Base-by-base conservation (phyloP, 2,797 vertebrate genomes). In the Rhinoraja longicauda region DNA sequence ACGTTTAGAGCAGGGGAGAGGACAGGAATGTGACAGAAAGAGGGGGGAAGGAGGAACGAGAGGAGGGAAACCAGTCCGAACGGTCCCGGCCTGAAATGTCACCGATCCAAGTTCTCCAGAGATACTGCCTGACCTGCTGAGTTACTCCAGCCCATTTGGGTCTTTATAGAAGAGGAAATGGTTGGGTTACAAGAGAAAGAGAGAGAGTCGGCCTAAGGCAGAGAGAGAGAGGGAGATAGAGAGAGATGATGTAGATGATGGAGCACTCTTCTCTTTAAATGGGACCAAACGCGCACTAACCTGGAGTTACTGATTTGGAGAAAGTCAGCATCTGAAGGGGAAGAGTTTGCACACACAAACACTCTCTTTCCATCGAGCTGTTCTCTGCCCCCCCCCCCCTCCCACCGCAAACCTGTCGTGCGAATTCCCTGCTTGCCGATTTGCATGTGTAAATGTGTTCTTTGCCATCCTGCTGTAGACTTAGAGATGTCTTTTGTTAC, bases 401-500 rank as follows among this genome's bases (percentile, higher is more conserved):
- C 19, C 39, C 10, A 1, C 10, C 13, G 21, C 86, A 21, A 21
- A 24, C 19, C 59, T 36, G n/a, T 21, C 7, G n/a, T 32, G 29
- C n/a, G 4, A 88, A 62, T 62, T 17, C 84, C 59, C 36, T 88
- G 84, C 32, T 36, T 88, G 70, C 75, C 95, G 96, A 96, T 94
- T 96, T 97, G 97, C 96, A 96, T 97, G 96, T 96, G 95, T 96
- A 95, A 93, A 95, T 96, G 96, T 97, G 45, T 97, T 96, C 95
- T 97, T 95, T 97, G 96, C 97, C 96, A 95, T 96, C 94, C 95
- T 96, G 96, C 97, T 96, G 95, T 97, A 97, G 96, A 72, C 96
- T 98, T 97, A 97, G 97, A 97, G 95, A 95, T 97, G 96, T 96
- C 95, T 94, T 93, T 97, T 97, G 97, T 98, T 98, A 97, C 98